Evolutionary conservation across 2,113 vertebrate species (phyloP).

Genomic region (Cebus imitator): DNA sequence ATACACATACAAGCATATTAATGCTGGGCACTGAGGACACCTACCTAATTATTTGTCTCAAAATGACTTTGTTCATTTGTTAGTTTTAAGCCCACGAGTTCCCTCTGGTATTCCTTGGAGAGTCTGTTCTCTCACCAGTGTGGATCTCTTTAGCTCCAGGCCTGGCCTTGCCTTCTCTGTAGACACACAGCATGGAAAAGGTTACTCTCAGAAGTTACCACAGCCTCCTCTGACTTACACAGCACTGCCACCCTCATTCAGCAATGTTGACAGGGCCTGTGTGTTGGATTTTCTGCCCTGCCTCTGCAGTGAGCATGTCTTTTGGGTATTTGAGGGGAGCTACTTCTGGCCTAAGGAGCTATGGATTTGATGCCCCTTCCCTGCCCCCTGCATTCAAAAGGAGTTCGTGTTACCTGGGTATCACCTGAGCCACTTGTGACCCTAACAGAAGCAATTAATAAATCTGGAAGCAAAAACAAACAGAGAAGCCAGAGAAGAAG

Average conservation of each 20-base stretch:
- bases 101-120: not conserved
- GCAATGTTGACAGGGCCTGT: rapidly evolving
- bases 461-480: not conserved
- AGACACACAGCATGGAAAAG: not conserved
- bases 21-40: not conserved
- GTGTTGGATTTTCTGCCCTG: not conserved
- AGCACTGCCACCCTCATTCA: not conserved
- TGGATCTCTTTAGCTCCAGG: not conserved
- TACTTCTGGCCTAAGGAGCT: not conserved
- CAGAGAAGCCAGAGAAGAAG: not conserved
- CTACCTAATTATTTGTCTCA: not conserved
- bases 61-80: not conserved
- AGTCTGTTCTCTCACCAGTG: rapidly evolving
- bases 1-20: constrained; percentile 42
- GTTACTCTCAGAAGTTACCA: not conserved
- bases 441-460: not conserved
- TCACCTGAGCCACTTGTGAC: not conserved
- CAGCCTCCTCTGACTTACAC: not conserved
- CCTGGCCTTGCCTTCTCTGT: not conserved
- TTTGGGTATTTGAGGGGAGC: not conserved
- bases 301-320: not conserved
- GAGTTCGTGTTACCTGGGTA: not conserved
- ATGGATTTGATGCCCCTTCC: rapidly evolving
- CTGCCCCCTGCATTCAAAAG: not conserved
- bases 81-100: not conserved